Conservation (phyloP, 1,140 invertebrate genomes). For the Platorchestia sp. region DNA sequence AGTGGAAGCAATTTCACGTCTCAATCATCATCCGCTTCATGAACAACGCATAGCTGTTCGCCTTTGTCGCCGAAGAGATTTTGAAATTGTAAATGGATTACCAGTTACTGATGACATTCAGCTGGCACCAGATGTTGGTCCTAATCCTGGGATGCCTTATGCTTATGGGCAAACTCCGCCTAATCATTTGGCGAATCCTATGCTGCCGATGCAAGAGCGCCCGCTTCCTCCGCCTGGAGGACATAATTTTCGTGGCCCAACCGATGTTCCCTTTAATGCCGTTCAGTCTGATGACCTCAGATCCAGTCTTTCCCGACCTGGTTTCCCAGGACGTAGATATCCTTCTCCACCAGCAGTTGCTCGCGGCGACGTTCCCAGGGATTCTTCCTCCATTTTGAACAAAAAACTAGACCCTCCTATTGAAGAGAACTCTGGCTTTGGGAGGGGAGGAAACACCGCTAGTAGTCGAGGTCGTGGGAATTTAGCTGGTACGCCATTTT, state of each 20-base stretch:
- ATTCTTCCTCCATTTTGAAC: not conserved
- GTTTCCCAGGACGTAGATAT: not conserved
- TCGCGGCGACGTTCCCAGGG: not conserved
- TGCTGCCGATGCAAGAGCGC: not conserved
- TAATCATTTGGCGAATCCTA: not conserved
- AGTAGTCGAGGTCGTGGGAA: not conserved
- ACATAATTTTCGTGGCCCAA: constrained; percentile 52
- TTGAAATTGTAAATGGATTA: constrained; percentile 28
- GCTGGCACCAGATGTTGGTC: not conserved
- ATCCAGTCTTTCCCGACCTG: constrained; percentile 35
- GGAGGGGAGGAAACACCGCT: not conserved
- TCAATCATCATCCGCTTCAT: not conserved
- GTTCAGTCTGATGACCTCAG: constrained; percentile 8
- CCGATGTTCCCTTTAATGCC: constrained; percentile 16
- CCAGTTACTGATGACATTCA: not conserved
- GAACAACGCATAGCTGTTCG: not conserved
- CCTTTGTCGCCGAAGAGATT: constrained; percentile 39
- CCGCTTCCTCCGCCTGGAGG: constrained; percentile 3
- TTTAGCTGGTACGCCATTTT: not conserved
- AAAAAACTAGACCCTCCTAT: not conserved
- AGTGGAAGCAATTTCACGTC: constrained; percentile 26
- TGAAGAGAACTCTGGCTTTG: not conserved
- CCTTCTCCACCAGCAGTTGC: not conserved
- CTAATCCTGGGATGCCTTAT: not conserved
- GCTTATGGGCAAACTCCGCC: not conserved